These are phyloP conservation scores for Ptychodera flava DNA, from an alignment of 35 echinoderm and acorn worm genomes.

Conservation along the genomic window DNA sequence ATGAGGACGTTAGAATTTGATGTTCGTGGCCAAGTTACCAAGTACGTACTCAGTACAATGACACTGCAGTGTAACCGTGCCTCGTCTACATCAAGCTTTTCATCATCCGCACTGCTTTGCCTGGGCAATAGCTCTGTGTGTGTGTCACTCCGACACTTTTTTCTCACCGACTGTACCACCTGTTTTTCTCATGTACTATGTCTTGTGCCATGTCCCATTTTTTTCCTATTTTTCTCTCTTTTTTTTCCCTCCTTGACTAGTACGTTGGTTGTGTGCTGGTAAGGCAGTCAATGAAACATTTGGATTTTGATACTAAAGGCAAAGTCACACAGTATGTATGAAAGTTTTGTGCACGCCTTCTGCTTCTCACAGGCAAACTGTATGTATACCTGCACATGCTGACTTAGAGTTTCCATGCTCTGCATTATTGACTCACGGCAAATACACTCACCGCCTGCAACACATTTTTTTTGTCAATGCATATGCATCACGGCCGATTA, in stretches of 20 bases:
- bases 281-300: background rate
- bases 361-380: too few species aligned
- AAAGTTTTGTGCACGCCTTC: too few species aligned
- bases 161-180: background rate
- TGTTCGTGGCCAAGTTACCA: slow-evolving; percentile 93
- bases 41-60: slow-evolving; percentile 48
- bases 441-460: background rate
- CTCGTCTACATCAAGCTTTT: background rate
- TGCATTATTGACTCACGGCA: background rate
- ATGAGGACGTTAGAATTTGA: slow-evolving; percentile 92
- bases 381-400: background rate
- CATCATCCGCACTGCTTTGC: background rate
- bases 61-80: background rate
- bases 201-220: background rate
- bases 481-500: too few species aligned
- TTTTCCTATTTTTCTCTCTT: background rate
- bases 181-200: background rate
- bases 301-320: background rate
- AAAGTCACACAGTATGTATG: background rate
- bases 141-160: background rate
- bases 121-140: background rate
- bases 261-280: background rate
- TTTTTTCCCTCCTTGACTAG: background rate
- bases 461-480: too few species aligned
- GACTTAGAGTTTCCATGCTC: background rate